Base-by-base conservation (phyloP, 2,888 invertebrate species). In the Perizoma affinitatum region DNA sequence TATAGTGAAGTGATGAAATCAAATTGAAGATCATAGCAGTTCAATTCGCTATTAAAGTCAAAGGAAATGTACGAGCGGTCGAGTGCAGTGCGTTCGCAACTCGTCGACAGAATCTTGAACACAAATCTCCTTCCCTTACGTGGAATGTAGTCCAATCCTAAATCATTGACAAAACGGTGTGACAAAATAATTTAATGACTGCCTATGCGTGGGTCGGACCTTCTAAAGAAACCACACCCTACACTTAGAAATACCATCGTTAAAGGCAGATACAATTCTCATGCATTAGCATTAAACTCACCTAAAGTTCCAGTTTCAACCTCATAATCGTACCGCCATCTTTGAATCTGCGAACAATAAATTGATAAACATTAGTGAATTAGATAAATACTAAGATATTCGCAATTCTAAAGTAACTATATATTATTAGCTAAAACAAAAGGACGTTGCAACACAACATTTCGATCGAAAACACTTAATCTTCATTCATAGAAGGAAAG, bases 241-340 rank as follows among this genome's bases (percentile, higher is more conserved):
- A 72, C 67, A 68, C 73, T 83, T 77, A 52, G 53, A 58, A 48
- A 62, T 59, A 60, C 66, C 56, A 64, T 61, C 63, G 59, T 69
- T 65, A 68, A 66, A 50, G 45, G 48, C 47, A 69, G 74, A 74
- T 75, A 50, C 49, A 47, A 83, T 80, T 79, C 85, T 79, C 78
- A 85, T 83, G 74, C 63, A 80, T 82, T 82, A 82, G 76, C 75
- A 85, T 75, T 73, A 68, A 67, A 84, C 90, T 90, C 73, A 89
- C 90, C 87, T 88, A 83, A 82, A 84, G 79, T 76, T 79, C 74
- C 75, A 72, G 65, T 74, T 73, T 70, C 74, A 73, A 73, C 76
- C 80, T 90, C 89, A 90, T 90, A 88, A 88, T 82, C 84, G 83
- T 73, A 69, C 72, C 76, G 80, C 79, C 89, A 90, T 90, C 72